Evolutionary conservation across 2,113 vertebrate genomes (phyloP).

Genomic region (Passer domesticus): DNA sequence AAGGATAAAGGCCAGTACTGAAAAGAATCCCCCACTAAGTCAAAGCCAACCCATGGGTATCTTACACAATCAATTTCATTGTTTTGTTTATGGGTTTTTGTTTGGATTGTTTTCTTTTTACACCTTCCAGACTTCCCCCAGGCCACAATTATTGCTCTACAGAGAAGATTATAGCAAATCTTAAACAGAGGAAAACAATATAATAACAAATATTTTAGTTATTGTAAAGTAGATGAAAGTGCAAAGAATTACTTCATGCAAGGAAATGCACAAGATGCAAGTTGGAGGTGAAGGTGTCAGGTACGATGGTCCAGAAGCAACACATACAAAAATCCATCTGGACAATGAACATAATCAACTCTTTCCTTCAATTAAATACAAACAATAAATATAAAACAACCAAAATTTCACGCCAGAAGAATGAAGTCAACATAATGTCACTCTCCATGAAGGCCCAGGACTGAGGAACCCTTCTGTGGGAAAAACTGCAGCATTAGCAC

Average conservation of each 20-base stretch:
- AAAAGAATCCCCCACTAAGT: not conserved
- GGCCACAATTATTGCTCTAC: not conserved
- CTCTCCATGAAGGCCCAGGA: not conserved
- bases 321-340: not conserved
- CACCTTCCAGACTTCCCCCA: not conserved
- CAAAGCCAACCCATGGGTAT: not conserved
- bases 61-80: not conserved
- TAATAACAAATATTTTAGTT: not conserved
- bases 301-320: not conserved
- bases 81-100: not conserved
- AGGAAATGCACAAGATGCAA: not conserved
- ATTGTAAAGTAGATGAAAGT: not conserved
- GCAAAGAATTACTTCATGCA: not conserved
- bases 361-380: not conserved
- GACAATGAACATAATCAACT: not conserved
- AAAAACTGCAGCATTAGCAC: not conserved
- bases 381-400: not conserved
- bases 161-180: not conserved
- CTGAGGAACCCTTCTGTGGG: not conserved
- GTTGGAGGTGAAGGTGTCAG: fast-evolving
- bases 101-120: not conserved
- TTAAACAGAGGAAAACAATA: not conserved
- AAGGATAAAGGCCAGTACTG: not conserved
- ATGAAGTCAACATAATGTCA: not conserved
- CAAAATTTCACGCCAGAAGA: not conserved